Evolutionary conservation across 2,113 vertebrate species (phyloP).

Genomic region (Sceloporus tristichus): DNA sequence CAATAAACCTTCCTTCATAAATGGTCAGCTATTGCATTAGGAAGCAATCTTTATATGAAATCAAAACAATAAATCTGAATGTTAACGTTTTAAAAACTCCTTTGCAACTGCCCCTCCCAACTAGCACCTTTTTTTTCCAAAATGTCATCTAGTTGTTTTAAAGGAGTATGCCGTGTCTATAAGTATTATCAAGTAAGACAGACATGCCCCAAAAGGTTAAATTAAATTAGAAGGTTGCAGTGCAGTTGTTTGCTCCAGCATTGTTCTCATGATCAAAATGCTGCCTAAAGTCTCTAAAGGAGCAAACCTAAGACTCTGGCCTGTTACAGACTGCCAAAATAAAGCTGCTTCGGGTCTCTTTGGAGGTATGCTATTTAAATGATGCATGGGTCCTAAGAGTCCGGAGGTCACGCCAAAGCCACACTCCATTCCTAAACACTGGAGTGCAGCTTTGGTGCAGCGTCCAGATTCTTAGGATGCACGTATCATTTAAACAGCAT

Average conservation of each 20-base stretch:
- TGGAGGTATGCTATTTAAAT: too few species aligned
- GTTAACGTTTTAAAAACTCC: background rate
- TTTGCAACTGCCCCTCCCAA: background rate
- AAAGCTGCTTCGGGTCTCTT: too few species aligned
- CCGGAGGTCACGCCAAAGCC: too few species aligned
- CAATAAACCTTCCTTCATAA: background rate
- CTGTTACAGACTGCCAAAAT: too few species aligned
- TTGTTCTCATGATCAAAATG: conserved; percentile 52
- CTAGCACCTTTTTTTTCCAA: background rate
- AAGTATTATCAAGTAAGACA: conserved; percentile 34
- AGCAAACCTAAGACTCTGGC: background rate
- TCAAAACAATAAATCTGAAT: conserved; percentile 13
- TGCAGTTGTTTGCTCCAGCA: background rate
- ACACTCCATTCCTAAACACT: too few species aligned
- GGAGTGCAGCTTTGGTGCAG: too few species aligned
- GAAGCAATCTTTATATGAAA: background rate
- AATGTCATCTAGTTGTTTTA: conserved; percentile 12
- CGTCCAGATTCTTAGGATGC: too few species aligned
- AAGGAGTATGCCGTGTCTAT: conserved; percentile 11
- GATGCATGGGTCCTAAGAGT: too few species aligned
- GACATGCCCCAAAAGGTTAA: conserved; percentile 30
- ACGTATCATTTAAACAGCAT: too few species aligned
- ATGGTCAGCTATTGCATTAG: background rate
- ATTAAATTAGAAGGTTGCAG: background rate
- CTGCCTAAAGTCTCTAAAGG: conserved; percentile 43